Conservation (phyloP, 92 coral and sea anemone species). For the Palythoa caribaeorum region DNA sequence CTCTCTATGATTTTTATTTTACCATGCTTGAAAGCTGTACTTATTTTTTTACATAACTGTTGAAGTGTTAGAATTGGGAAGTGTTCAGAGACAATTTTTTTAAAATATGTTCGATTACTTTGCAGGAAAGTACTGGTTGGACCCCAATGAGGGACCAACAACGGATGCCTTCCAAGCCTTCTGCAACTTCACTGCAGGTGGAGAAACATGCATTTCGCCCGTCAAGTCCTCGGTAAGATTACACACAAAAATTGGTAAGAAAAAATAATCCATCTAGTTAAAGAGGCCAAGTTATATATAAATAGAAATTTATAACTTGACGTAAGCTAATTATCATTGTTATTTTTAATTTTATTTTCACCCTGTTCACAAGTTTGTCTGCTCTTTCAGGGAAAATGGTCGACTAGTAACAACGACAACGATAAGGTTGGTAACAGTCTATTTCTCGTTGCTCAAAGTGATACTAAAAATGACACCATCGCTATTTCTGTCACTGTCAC, state of each 20-base stretch:
- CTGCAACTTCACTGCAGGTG: slow-evolving; percentile 67
- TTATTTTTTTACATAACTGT: no score
- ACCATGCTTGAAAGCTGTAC: no score
- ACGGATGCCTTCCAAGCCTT: slow-evolving; percentile 61
- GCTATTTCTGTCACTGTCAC: background rate
- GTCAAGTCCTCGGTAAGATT: slow-evolving; percentile 38
- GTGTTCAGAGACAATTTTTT: background rate
- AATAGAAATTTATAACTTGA: background rate
- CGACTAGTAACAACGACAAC: slow-evolving; percentile 7
- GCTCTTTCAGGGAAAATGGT: slow-evolving; percentile 44
- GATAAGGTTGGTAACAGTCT: background rate
- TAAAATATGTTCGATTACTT: background rate
- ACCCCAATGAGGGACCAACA: slow-evolving; percentile 64
- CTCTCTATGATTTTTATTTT: no score
- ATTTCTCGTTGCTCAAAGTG: no score
- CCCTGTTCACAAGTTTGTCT: background rate
- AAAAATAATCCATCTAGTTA: background rate
- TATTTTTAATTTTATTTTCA: background rate
- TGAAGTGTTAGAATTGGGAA: no score
- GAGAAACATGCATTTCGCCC: slow-evolving; percentile 59
- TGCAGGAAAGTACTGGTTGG: slow-evolving; percentile 67
- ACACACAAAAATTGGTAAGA: no score
- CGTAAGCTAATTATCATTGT: background rate
- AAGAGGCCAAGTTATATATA: background rate
- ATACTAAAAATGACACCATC: background rate